Evolutionary conservation across 2,113 vertebrate species (phyloP).

Genomic region (Engraulis encrasicolus): DNA sequence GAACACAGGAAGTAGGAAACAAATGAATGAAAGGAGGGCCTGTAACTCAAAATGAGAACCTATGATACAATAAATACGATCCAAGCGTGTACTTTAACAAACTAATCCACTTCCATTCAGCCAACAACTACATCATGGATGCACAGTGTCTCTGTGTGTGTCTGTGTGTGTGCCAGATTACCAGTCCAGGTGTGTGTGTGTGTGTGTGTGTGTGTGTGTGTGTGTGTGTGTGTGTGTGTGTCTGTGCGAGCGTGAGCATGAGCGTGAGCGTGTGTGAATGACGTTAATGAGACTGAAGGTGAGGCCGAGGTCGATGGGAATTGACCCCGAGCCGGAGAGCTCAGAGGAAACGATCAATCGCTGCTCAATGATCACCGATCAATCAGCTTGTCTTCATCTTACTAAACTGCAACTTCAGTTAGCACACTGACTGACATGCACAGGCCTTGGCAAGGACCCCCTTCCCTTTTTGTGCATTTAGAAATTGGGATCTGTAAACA

Average conservation of each 20-base stretch:
- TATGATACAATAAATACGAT: neutral
- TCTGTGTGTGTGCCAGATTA: neutral
- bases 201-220: neutral
- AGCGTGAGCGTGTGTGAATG: neutral
- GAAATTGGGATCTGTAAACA: too few species aligned
- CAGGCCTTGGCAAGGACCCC: too few species aligned
- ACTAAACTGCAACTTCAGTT: neutral
- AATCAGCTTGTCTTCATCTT: neutral
- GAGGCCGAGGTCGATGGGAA: neutral
- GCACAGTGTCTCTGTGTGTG: neutral
- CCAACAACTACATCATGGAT: neutral
- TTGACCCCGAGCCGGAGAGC: neutral
- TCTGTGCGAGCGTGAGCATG: neutral
- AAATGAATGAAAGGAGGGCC: too few species aligned
- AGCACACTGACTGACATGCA: neutral
- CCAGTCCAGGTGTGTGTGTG: too few species aligned
- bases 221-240: neutral
- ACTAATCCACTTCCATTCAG: slow-evolving; percentile 1
- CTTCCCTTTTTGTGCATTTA: too few species aligned
- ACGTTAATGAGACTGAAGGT: too few species aligned
- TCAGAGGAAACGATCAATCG: slow-evolving; percentile 14
- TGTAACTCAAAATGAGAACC: too few species aligned
- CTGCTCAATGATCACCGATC: neutral
- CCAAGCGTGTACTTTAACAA: neutral
- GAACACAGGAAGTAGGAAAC: too few species aligned